Percentiles rank a stretch among this genome's conserved stretches.
phyloP scores from a whole-genome alignment of 2,797 vertebrate genomes.

The Synaphobranchus kaupii region DNA sequence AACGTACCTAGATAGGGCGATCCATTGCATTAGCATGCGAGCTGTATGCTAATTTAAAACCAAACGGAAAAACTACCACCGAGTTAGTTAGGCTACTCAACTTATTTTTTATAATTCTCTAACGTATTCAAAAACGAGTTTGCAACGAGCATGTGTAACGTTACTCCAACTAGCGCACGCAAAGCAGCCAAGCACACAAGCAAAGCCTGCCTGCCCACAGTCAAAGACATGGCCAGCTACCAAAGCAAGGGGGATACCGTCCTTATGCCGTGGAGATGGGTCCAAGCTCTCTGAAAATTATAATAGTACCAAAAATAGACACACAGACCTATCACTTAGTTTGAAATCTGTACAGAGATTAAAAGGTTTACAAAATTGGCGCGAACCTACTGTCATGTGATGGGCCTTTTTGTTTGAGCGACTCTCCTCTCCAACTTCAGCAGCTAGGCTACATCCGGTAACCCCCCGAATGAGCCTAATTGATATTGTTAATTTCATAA shows the following conservation, averaged over 20 bases:
- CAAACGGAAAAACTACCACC: not conserved
- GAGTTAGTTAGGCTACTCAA: not conserved
- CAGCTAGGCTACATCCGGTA: constrained; percentile 69
- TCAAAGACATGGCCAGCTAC: constrained; percentile 1
- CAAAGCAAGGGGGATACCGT: not conserved
- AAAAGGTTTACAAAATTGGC: constrained; percentile 83
- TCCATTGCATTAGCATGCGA: not conserved
- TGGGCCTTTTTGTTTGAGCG: constrained; percentile 50
- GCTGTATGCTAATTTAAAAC: not conserved
- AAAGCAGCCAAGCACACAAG: not conserved
- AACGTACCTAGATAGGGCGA: not conserved
- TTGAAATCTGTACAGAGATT: constrained; percentile 58
- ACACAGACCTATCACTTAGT: constrained; percentile 61
- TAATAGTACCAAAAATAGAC: constrained; percentile 3
- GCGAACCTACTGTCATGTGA: constrained; percentile 83
- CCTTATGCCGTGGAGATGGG: not conserved
- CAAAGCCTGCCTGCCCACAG: constrained; percentile 14
- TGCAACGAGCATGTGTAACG: not conserved
- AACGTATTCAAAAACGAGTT: not conserved
- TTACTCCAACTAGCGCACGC: not conserved
- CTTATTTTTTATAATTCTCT: not conserved
- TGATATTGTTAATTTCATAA: constrained; percentile 7
- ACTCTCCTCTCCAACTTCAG: constrained; percentile 67
- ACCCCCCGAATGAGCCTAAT: constrained; percentile 37
- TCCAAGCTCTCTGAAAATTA: not conserved